Conservation (phyloP, 2,113 vertebrate genomes). For the Coturnix japonica region DNA sequence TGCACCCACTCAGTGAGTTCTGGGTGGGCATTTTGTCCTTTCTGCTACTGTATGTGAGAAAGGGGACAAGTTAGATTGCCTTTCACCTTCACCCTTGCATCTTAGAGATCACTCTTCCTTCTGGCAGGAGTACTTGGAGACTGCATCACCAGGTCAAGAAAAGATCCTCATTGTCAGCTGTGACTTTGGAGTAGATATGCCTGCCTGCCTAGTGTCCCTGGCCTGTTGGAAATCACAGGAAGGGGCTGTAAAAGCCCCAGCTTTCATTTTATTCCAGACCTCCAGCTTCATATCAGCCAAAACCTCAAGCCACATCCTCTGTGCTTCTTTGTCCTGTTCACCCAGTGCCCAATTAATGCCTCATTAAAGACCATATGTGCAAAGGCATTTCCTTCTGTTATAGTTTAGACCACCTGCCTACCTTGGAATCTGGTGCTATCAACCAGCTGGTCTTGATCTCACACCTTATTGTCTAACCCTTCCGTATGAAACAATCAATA, state of each 20-base stretch:
- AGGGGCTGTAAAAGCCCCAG: background rate
- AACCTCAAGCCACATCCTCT: conserved; percentile 57
- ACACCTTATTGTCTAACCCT: background rate
- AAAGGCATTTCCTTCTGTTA: background rate
- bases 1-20: background rate
- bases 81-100: background rate
- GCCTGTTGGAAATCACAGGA: background rate
- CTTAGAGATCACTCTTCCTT: background rate
- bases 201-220: background rate
- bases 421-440: background rate
- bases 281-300: background rate
- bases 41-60: background rate
- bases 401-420: background rate
- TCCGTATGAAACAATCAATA: rapidly evolving
- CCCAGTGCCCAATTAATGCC: conserved; percentile 24
- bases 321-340: background rate
- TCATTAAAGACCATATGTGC: background rate
- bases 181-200: background rate
- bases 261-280: background rate
- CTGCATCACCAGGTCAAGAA: background rate
- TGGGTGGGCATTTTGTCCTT: background rate
- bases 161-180: background rate
- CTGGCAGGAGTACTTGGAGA: background rate
- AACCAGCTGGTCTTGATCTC: background rate
- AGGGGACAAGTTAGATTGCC: rapidly evolving